A percentile compares a stretch with the other conserved stretches of the same genome.
Evolutionary conservation across 2,113 vertebrate species (phyloP).

Genomic region (Microtus montanus): DNA sequence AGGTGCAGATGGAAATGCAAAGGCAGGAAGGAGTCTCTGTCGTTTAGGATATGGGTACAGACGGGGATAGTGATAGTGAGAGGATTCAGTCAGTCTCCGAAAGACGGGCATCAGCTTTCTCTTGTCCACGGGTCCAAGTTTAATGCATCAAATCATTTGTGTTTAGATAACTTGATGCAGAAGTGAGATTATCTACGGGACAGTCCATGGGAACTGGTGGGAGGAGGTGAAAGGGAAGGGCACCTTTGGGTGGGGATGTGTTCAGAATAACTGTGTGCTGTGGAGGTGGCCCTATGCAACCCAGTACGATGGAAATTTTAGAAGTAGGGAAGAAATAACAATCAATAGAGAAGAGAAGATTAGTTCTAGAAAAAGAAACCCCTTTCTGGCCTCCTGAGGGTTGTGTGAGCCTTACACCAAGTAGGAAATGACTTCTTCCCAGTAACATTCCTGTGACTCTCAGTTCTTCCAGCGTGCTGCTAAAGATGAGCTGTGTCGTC

Average conservation of each 20-base stretch:
- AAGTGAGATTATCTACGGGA: background rate
- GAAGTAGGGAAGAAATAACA: background rate
- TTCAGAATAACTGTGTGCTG: background rate
- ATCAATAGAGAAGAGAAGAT: background rate
- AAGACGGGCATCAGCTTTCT: background rate
- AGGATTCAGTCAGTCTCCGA: background rate
- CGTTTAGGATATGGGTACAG: too few species aligned
- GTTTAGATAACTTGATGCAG: background rate
- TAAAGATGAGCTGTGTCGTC: slow-evolving; percentile 91
- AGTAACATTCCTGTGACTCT: slow-evolving; percentile 10
- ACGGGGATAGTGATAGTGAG: too few species aligned
- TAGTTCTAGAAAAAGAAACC: background rate
- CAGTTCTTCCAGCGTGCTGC: slow-evolving; percentile 96
- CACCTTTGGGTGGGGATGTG: background rate
- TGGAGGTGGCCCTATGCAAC: background rate
- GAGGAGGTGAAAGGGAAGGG: too few species aligned
- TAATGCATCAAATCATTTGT: background rate
- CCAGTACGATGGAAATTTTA: too few species aligned
- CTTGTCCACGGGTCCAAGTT: background rate
- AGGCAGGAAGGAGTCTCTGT: background rate
- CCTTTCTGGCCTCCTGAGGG: background rate
- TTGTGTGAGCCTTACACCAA: background rate
- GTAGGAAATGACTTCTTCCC: background rate
- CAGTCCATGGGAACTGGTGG: background rate
- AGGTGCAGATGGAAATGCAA: background rate